A percentile compares a stretch with the other conserved stretches of the same genome.
Conservation (phyloP, 2,797 vertebrate genomes). For the Neosalanx taihuensis region DNA sequence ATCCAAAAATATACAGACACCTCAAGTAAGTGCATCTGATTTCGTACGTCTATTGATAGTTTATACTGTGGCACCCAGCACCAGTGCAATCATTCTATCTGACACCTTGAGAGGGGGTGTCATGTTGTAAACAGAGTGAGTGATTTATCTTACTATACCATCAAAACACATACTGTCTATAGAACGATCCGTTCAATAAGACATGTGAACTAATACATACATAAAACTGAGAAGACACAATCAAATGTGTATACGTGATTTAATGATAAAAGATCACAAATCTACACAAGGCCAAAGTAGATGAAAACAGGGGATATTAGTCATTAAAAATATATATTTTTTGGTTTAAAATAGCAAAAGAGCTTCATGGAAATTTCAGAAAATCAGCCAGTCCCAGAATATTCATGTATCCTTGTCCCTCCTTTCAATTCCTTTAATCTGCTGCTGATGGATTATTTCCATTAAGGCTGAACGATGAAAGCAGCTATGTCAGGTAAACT, state of each 20-base stretch:
- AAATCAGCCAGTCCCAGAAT: constrained; percentile 5
- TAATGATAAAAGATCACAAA: constrained; percentile 41
- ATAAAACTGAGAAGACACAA: not conserved
- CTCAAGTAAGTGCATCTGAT: not conserved
- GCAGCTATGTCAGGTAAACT: constrained; percentile 26
- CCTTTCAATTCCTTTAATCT: constrained; percentile 25
- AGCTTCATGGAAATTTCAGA: not conserved
- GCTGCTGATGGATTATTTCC: constrained; percentile 7
- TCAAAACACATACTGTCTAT: no score
- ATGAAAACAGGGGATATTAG: constrained; percentile 13
- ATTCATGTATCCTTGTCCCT: constrained; percentile 17
- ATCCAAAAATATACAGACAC: not conserved
- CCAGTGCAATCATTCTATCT: no score
- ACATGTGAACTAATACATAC: not conserved
- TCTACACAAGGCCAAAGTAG: constrained; percentile 6
- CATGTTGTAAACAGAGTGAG: no score
- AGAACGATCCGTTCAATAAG: not conserved
- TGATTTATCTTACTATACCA: no score
- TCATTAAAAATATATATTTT: constrained; percentile 15
- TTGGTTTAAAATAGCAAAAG: constrained; percentile 19
- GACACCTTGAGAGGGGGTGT: no score
- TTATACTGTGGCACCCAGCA: not conserved
- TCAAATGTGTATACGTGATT: constrained; percentile 23
- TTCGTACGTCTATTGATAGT: no score
- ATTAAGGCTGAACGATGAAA: constrained; percentile 45